A percentile compares a stretch with the other conserved stretches of the same genome.
phyloP scores from a whole-genome alignment of 2,113 vertebrate species.

The Willisornis vidua region DNA sequence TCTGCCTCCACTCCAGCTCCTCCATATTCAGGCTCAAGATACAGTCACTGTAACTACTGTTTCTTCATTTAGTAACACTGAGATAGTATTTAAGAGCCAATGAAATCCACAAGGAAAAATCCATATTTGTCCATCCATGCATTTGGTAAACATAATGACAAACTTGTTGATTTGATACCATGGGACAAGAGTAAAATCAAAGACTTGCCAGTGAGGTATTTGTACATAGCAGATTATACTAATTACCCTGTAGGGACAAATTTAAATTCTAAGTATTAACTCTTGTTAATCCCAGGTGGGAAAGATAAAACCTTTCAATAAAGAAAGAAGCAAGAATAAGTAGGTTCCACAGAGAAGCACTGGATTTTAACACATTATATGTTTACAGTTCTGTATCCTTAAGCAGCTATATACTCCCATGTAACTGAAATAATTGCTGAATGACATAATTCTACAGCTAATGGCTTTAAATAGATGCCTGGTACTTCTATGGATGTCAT shows the following conservation, averaged over 20 bases:
- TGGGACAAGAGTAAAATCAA: slow-evolving; percentile 45
- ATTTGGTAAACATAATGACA: slow-evolving; percentile 46
- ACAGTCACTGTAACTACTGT: background rate
- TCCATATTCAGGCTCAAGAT: background rate
- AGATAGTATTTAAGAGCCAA: background rate
- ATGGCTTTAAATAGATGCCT: background rate
- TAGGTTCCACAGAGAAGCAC: background rate
- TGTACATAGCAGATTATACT: slow-evolving; percentile 47
- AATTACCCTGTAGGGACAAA: slow-evolving; percentile 57
- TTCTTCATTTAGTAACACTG: background rate
- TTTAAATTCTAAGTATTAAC: slow-evolving; percentile 51
- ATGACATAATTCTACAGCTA: background rate
- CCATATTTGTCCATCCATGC: slow-evolving; percentile 50
- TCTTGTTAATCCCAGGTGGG: slow-evolving; percentile 35
- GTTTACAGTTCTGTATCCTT: background rate
- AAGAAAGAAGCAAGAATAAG: background rate
- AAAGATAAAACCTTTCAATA: slow-evolving; percentile 2
- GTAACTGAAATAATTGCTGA: background rate
- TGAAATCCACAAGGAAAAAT: slow-evolving; percentile 51
- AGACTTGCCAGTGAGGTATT: slow-evolving; percentile 40
- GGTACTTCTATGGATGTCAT: background rate
- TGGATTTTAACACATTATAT: background rate
- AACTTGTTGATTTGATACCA: slow-evolving; percentile 53
- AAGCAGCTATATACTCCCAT: background rate
- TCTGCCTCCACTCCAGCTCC: background rate